Evolutionary conservation across 2,888 invertebrate species (phyloP).

Genomic region (Volucella zonaria): DNA sequence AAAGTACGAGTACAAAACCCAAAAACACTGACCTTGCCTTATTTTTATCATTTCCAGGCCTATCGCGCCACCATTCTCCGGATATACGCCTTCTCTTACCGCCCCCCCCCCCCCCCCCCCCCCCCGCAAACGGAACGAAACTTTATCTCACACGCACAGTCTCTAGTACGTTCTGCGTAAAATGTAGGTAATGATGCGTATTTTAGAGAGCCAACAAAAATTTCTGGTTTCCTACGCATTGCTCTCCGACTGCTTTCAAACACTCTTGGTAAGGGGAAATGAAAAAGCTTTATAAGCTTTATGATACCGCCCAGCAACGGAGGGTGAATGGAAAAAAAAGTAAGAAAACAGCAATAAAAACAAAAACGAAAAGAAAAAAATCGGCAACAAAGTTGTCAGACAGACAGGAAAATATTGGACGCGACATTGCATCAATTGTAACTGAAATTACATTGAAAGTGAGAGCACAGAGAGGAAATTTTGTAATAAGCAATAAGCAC

Average conservation of each 20-base stretch:
- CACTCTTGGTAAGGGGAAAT: slow-evolving; percentile 5
- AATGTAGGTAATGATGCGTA: slow-evolving; percentile 27
- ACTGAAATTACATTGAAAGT: background rate
- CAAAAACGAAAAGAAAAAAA: background rate
- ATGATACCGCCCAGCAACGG: slow-evolving; percentile 65
- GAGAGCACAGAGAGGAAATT: background rate
- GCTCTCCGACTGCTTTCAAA: background rate
- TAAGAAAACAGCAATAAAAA: too few relatives aligned
- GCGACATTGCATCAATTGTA: slow-evolving; percentile 17
- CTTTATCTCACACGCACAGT: background rate
- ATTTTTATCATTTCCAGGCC: slow-evolving; percentile 37
- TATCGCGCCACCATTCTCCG: background rate
- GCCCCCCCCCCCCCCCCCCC: background rate
- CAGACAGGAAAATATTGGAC: slow-evolving; percentile 11
- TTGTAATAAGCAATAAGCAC: too few relatives aligned
- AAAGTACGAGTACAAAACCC: background rate
- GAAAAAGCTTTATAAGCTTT: slow-evolving; percentile 49
- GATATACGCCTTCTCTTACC: background rate
- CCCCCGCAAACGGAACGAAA: background rate
- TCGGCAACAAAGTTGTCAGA: slow-evolving; percentile 33
- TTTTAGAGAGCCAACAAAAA: background rate
- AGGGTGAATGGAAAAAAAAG: background rate
- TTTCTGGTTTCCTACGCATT: background rate
- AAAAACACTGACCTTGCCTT: slow-evolving; percentile 64
- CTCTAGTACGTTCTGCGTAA: slow-evolving; percentile 19